Evolutionary conservation across 1,140 invertebrate species (phyloP), one percentile per base, ranked within the genome.

Genomic region (Agrilus planipennis): DNA sequence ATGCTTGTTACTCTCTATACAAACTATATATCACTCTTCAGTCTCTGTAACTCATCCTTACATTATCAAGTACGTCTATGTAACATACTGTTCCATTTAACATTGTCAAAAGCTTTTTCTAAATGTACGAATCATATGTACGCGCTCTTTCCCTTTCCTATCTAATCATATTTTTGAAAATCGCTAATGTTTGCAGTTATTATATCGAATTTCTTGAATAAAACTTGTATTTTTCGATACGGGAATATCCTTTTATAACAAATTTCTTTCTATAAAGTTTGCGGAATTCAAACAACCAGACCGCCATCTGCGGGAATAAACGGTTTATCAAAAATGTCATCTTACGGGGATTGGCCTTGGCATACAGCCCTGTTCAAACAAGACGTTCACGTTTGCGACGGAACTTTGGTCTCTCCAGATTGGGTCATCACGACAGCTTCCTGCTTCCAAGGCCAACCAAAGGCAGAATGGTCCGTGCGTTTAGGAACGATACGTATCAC

Each of bases 341-440:
- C 65, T 2, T 77, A 79, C 2, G 83, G 82, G 2, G 83, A 90
- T 53, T 92, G 88, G 87, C 89, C 89, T 11, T 92, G 88, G 87
- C 79, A 89, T 55, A 83, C 78, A 11, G 77, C 83, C 5, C 68
- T 92, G 0, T 77, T 87, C 46, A 82, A 87, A 52, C 75, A 88
- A 52, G 79, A 85, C 44, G 75, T 82, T 23, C 88, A 92, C 54
- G 80, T 86, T 6, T 92, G 89, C 58, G 89, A 92, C 58, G 89
- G 79, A 1, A 86, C 84, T 5, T 67, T 92, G 2, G 65, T 84
- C 1, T 78, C 84, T 5, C 69, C 77, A 1, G 75, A 78, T 40
- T 91, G 88, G 88, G 69, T 92, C 1, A 63, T 89, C 16, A 89
- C 87, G 11, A 87, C 86, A 0, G 78, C 83, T n/a, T 84, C 84